Conservation (phyloP, 1,140 invertebrate species). For the Tribolium castaneum region DNA sequence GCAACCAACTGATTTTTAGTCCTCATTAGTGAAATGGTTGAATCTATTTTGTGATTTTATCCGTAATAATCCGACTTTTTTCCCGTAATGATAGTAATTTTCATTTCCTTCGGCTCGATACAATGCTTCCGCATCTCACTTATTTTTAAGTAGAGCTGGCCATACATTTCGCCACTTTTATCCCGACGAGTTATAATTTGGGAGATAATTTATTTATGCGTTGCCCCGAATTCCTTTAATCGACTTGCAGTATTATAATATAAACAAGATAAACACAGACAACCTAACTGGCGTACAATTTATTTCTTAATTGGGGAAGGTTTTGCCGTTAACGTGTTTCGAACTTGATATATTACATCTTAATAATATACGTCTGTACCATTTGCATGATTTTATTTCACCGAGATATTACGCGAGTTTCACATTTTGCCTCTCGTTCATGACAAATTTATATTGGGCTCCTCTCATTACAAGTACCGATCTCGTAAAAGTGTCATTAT, state of each 20-base stretch:
- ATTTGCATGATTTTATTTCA: conserved; percentile 40
- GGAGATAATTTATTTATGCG: conserved; percentile 45
- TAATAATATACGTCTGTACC: conserved; percentile 42
- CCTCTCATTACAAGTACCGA: conserved; percentile 1
- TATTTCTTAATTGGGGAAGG: conserved; percentile 48
- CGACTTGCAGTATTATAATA: conserved; percentile 40
- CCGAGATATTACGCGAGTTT: conserved; percentile 22
- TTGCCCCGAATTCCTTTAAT: conserved; percentile 42
- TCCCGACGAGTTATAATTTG: conserved; percentile 43
- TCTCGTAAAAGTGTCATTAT: conserved; percentile 14
- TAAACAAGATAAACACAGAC: conserved; percentile 24
- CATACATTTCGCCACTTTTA: conserved; percentile 24
- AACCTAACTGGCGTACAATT: conserved; percentile 40
- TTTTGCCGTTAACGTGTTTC: conserved; percentile 43
- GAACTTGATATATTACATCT: conserved; percentile 46
- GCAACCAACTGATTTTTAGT: too few relatives aligned
- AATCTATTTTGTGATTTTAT: background rate
- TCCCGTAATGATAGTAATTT: background rate
- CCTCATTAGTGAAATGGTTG: too few relatives aligned
- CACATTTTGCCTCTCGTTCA: conserved; percentile 1
- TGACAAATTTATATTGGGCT: conserved; percentile 7
- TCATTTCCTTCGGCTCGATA: background rate
- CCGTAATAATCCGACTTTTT: background rate
- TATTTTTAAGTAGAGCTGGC: background rate
- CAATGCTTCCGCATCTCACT: background rate